Conservation (phyloP, 2,113 vertebrate genomes). For the Shinisaurus crocodilurus region DNA sequence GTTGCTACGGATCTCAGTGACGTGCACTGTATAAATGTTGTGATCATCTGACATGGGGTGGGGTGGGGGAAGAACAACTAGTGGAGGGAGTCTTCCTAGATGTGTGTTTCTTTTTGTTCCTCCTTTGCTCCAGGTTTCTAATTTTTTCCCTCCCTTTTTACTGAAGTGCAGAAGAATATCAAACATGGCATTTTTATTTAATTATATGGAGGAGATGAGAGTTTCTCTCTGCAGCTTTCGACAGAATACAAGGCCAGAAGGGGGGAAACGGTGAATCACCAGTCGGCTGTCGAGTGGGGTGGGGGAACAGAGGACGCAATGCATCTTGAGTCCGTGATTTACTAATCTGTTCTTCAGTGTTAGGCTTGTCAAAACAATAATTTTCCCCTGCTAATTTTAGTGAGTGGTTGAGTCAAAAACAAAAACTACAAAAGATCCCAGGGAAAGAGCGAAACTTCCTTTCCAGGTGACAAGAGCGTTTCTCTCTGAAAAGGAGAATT, state of each 20-base stretch:
- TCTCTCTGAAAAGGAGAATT: not conserved
- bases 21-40: not conserved
- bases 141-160: not conserved
- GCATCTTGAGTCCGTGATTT: slow-evolving; percentile 53
- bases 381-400: slow-evolving; percentile 70
- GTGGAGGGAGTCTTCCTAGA: slow-evolving; percentile 29
- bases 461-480: slow-evolving; percentile 30
- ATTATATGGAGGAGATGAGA: slow-evolving; percentile 36
- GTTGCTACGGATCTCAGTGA: not conserved
- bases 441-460: slow-evolving; percentile 48
- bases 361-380: slow-evolving; percentile 69
- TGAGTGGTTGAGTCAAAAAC: slow-evolving; percentile 63
- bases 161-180: slow-evolving; percentile 48
- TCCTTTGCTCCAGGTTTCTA: slow-evolving; percentile 36
- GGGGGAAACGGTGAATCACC: slow-evolving; percentile 61
- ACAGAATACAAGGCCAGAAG: slow-evolving; percentile 60
- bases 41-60: not conserved
- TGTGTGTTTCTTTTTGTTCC: not conserved
- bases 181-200: slow-evolving; percentile 50
- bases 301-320: slow-evolving; percentile 36
- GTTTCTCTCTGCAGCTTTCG: slow-evolving; percentile 54
- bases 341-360: slow-evolving; percentile 63
- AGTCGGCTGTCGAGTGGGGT: slow-evolving; percentile 51
- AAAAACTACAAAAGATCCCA: slow-evolving; percentile 58
- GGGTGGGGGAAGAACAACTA: slow-evolving; percentile 20